A percentile compares a stretch with the other conserved stretches of the same genome.
These are phyloP conservation scores for Irena cyanogastra DNA, from an alignment of 2,113 vertebrate species.

Conservation along the genomic window DNA sequence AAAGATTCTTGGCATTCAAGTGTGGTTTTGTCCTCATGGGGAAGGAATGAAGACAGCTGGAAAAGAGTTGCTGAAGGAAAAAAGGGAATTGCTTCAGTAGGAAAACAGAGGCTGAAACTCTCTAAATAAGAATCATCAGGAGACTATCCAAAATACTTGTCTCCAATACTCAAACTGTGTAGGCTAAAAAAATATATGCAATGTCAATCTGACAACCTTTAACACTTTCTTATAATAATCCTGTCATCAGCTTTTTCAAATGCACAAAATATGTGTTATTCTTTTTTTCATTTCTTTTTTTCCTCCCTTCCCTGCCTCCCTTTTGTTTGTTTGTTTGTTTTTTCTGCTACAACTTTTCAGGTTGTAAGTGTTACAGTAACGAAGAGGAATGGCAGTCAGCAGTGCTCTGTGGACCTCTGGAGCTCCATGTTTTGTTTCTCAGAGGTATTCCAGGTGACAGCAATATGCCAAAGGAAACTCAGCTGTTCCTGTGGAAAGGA, in stretches of 20 bases:
- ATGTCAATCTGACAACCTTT: not conserved
- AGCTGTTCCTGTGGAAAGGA: not conserved
- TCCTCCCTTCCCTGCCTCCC: not conserved
- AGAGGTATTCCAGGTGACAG: not conserved
- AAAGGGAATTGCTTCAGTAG: not conserved
- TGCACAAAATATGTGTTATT: not conserved
- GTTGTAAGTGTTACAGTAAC: not conserved
- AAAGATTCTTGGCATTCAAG: not conserved
- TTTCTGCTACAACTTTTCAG: not conserved
- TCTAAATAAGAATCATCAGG: not conserved
- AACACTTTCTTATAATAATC: not conserved
- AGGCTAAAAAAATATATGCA: not conserved
- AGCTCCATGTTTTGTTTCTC: not conserved
- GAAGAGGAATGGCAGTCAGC: not conserved
- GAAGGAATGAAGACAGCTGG: not conserved
- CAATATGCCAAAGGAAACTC: not conserved
- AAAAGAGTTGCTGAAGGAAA: not conserved
- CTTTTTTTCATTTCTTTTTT: rapidly evolving
- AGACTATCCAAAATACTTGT: not conserved
- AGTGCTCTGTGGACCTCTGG: not conserved
- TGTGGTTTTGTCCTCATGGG: not conserved
- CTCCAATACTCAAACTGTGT: not conserved
- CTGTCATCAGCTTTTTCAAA: not conserved
- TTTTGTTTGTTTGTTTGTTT: not conserved
- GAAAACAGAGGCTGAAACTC: not conserved